Base-by-base conservation (phyloP, 2,888 invertebrate species). In the Nineta flava region DNA sequence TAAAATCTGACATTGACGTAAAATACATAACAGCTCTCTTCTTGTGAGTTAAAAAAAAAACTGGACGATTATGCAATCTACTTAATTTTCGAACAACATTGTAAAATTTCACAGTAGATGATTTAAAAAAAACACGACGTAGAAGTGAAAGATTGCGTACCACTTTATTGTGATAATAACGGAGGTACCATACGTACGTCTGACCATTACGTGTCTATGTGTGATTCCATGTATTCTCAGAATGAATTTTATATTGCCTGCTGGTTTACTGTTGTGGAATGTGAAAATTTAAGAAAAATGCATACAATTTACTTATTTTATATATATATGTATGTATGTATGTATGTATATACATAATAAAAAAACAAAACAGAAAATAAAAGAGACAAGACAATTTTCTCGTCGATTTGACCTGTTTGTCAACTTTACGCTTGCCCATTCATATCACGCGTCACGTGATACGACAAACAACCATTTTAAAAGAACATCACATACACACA, bases 331-430 rank as follows among this genome's bases (percentile, higher is more conserved):
- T n/a, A 9, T n/a, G 19, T 16, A 19, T 10, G n/a, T 13, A 19
- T n/a, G 7, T 17, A 12, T 38, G 38, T 38, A n/a, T n/a, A 38
- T 38, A 38, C n/a, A 15, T 26, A 26, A 26, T 5, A 26, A 26
- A 26, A 5, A 26, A 26, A 3, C 7, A 26, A 26, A 26, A 26
- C 26, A 7, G 26, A 26, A 26, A 26, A 42, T 42, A 42, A 45
- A 32, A 47, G 35, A 35, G 35, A 35, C 47, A 47, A 47, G 47
- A 47, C 47, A 47, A 47, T 47, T 47, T 47, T 47, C 47, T 47
- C 34, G 47, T 35, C 35, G 35, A 47, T 47, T 47, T 47, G 35
- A 35, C 35, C 47, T 47, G 47, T 47, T 35, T 35, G 47, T 47
- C 47, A 47, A 47, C 47, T 17, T 47, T 47, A 35, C 35, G 35